Conservation (phyloP, 2,797 vertebrate genomes). For the Pangasius larnaudii region DNA sequence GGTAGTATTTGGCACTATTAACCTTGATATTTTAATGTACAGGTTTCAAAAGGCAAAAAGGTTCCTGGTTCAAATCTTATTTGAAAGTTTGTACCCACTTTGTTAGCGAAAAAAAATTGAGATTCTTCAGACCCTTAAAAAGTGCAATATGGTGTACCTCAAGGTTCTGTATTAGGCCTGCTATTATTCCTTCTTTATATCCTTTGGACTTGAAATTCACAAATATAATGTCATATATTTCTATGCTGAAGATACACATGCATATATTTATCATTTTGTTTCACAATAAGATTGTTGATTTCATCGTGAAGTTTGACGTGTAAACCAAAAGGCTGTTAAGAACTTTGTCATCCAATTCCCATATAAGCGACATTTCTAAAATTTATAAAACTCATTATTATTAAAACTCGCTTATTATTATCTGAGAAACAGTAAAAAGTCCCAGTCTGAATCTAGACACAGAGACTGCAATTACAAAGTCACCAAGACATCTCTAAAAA, state of each 20-base stretch:
- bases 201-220: background rate
- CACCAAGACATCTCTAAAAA: conserved; percentile 65
- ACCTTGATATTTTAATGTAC: background rate
- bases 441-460: background rate
- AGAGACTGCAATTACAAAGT: conserved; percentile 57
- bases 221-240: background rate
- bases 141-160: background rate
- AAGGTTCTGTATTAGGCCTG: background rate
- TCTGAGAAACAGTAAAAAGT: background rate
- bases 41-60: background rate
- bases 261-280: background rate
- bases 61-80: background rate
- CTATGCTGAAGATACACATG: background rate
- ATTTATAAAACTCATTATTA: background rate
- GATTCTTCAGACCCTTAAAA: background rate
- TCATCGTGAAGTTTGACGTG: background rate
- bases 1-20: background rate
- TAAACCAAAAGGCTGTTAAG: background rate
- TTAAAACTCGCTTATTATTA: background rate
- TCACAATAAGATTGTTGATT: background rate
- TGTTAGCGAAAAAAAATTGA: background rate
- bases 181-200: background rate
- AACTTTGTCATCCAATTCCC: background rate
- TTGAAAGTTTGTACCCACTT: background rate
- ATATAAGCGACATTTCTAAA: background rate